These are phyloP conservation scores for Monochamus alternatus DNA, from an alignment of 2,888 invertebrate genomes.

Conservation along the genomic window DNA sequence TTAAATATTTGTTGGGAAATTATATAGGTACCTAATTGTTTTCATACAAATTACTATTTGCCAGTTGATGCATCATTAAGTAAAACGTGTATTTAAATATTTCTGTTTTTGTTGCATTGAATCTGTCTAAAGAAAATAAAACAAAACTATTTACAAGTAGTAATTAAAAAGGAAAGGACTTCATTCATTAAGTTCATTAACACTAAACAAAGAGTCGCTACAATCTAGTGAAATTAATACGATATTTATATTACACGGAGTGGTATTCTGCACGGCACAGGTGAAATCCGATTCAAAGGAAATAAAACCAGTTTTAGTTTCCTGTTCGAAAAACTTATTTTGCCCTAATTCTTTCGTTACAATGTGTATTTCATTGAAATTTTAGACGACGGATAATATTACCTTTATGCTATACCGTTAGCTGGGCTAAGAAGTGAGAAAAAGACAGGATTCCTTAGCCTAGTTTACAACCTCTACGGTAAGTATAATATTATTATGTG, in stretches of 20 bases:
- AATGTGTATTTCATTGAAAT: slow-evolving; percentile 50
- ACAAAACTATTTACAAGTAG: neutral
- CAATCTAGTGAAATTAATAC: slow-evolving; percentile 53
- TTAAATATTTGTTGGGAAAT: neutral
- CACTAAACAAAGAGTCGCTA: slow-evolving; percentile 40
- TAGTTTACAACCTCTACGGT: slow-evolving; percentile 18
- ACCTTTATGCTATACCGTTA: slow-evolving; percentile 37
- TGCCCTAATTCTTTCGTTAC: slow-evolving; percentile 55
- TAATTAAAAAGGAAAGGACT: slow-evolving; percentile 3
- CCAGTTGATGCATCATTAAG: neutral
- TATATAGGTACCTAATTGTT: too few species aligned
- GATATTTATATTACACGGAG: slow-evolving; percentile 23
- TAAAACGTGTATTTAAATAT: neutral
- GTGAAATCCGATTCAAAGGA: slow-evolving; percentile 57
- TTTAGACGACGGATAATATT: slow-evolving; percentile 44
- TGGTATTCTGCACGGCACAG: slow-evolving; percentile 49
- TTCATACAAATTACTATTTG: too few species aligned
- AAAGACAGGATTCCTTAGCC: slow-evolving; percentile 21
- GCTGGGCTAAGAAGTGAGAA: slow-evolving; percentile 26
- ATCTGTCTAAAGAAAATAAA: neutral
- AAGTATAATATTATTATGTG: too few species aligned
- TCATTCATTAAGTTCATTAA: slow-evolving; percentile 36
- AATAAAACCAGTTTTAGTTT: slow-evolving; percentile 58
- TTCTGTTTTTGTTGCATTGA: neutral
- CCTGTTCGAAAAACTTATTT: slow-evolving; percentile 56